A percentile compares a stretch with the other conserved stretches of the same genome.
Conservation (phyloP, 1,140 invertebrate genomes). For the Vollenhovia emeryi region DNA sequence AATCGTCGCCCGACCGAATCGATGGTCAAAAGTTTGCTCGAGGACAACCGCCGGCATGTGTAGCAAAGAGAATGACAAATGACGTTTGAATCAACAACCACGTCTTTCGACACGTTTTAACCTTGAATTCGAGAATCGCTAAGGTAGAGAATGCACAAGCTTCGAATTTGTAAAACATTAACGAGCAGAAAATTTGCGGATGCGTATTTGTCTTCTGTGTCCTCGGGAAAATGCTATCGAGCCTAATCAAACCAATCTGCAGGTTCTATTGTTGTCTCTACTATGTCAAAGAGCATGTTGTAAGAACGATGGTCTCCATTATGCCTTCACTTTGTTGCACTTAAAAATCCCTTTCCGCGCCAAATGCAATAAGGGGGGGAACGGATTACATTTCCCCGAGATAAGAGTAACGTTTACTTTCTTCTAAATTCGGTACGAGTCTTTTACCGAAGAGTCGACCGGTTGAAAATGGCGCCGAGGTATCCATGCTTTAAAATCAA, state of each 20-base stretch:
- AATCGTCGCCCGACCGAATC: background rate
- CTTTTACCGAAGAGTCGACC: slow-evolving; percentile 21
- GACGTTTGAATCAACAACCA: background rate
- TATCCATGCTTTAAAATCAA: slow-evolving; percentile 67
- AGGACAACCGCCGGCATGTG: background rate
- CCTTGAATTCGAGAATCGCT: background rate
- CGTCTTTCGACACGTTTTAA: background rate
- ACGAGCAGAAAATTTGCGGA: background rate
- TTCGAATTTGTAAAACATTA: background rate
- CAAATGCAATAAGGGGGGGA: slow-evolving; percentile 57
- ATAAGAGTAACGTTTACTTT: slow-evolving; percentile 57
- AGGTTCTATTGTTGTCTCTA: background rate
- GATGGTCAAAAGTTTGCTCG: background rate
- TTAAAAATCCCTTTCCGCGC: slow-evolving; percentile 51
- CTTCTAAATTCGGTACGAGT: slow-evolving; percentile 58
- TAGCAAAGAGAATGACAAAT: background rate
- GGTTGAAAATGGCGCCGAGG: slow-evolving; percentile 36
- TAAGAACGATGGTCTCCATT: slow-evolving; percentile 46
- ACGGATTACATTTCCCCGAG: slow-evolving; percentile 66
- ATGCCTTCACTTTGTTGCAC: slow-evolving; percentile 37
- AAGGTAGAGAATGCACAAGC: background rate
- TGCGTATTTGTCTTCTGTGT: background rate
- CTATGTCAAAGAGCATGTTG: background rate
- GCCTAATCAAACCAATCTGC: background rate
- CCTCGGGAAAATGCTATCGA: background rate